Conservation (phyloP, 2,113 vertebrate species). For the Columba livia region DNA sequence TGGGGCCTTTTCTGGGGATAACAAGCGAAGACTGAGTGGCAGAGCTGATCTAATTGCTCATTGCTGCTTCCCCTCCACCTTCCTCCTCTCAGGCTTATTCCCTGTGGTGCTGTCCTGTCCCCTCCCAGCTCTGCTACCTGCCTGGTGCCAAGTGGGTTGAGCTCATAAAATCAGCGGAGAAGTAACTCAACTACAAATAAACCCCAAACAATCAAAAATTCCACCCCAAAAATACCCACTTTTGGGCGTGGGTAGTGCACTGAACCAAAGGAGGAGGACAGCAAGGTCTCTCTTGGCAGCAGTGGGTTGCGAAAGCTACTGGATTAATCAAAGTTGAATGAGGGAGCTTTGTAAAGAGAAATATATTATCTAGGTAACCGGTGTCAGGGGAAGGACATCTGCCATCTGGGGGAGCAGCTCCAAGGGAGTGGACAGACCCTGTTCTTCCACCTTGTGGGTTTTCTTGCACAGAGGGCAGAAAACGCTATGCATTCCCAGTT, state of each 20-base stretch:
- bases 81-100: background rate
- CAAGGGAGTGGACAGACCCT: background rate
- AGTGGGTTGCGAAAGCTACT: background rate
- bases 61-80: background rate
- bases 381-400: background rate
- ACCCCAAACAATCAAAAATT: background rate
- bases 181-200: background rate
- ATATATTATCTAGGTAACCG: background rate
- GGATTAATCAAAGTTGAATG: background rate
- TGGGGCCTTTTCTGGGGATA: background rate
- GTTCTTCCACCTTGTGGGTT: background rate
- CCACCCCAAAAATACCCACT: background rate
- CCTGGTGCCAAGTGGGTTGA: background rate
- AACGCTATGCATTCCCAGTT: background rate
- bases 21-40: background rate
- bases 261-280: background rate
- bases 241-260: background rate
- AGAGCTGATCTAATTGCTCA: background rate
- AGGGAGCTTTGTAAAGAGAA: background rate
- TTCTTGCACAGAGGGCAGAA: background rate
- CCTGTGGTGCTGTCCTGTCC: background rate
- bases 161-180: background rate
- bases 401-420: background rate
- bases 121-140: background rate
- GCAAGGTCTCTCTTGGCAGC: background rate